Percentiles rank a stretch among this genome's conserved stretches.
Evolutionary conservation across 2,888 invertebrate species (phyloP).

Genomic region (Galerucella nymphaeae): DNA sequence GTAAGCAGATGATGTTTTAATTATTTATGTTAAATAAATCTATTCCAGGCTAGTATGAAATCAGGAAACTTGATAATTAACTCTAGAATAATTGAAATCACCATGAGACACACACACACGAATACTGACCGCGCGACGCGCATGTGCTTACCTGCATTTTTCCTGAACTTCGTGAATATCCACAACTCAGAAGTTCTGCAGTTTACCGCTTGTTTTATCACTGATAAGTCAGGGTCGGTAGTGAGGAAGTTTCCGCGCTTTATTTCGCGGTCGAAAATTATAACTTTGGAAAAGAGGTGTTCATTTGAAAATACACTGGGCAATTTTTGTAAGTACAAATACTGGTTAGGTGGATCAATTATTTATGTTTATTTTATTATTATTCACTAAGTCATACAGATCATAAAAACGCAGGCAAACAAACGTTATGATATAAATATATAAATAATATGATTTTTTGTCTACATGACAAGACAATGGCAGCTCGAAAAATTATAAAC

Average conservation of each 20-base stretch:
- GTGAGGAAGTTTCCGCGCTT: background rate
- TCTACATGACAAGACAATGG: no score
- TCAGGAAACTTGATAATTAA: conserved; percentile 17
- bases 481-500: no score
- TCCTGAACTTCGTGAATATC: conserved; percentile 21
- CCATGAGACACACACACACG: conserved; percentile 28
- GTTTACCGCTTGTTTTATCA: conserved; percentile 30
- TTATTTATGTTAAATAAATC: background rate
- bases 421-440: no score
- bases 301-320: background rate
- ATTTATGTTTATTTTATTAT: no score
- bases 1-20: background rate
- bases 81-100: conserved; percentile 31
- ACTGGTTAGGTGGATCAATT: no score
- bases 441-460: no score
- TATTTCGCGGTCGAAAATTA: background rate
- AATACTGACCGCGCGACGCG: conserved; percentile 19
- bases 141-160: conserved; percentile 36
- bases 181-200: conserved; percentile 35
- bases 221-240: background rate
- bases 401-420: no score
- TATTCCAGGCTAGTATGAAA: background rate
- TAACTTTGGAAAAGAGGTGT: background rate
- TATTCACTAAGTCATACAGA: no score
- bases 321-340: background rate